Conservation (phyloP, 2,888 invertebrate species). For the Erynnis tages region DNA sequence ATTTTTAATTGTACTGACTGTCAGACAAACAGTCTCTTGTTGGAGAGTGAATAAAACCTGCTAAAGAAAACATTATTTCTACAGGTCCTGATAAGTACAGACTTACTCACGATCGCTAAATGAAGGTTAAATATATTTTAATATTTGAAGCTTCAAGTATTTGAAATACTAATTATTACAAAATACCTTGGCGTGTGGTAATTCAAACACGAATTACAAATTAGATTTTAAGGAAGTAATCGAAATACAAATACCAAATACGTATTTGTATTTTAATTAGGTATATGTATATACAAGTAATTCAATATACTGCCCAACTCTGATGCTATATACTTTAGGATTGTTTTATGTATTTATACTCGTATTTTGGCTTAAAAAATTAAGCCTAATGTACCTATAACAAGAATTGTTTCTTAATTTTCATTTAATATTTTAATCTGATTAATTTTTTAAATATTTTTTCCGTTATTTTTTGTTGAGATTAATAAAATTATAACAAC, state of each 20-base stretch:
- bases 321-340: too few relatives aligned
- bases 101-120: too few relatives aligned
- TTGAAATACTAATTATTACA: not conserved
- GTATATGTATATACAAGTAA: too few relatives aligned
- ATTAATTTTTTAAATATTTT: too few relatives aligned
- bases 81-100: not conserved
- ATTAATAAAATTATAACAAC: too few relatives aligned
- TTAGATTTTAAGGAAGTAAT: not conserved
- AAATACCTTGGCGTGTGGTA: not conserved
- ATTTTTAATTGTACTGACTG: not conserved
- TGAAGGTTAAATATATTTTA: not conserved
- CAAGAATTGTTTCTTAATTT: too few relatives aligned
- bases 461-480: too few relatives aligned
- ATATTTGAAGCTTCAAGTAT: not conserved
- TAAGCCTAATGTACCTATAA: too few relatives aligned
- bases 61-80: not conserved
- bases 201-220: not conserved
- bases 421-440: too few relatives aligned
- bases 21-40: not conserved
- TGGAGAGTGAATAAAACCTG: not conserved
- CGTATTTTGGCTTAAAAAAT: too few relatives aligned
- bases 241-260: not conserved
- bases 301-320: not conserved
- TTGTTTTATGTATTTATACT: too few relatives aligned
- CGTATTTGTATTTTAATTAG: too few relatives aligned